A percentile compares a stretch with the other conserved stretches of the same genome.
phyloP scores from a whole-genome alignment of 1,140 invertebrate species.

The Thaumatotibia leucotreta region DNA sequence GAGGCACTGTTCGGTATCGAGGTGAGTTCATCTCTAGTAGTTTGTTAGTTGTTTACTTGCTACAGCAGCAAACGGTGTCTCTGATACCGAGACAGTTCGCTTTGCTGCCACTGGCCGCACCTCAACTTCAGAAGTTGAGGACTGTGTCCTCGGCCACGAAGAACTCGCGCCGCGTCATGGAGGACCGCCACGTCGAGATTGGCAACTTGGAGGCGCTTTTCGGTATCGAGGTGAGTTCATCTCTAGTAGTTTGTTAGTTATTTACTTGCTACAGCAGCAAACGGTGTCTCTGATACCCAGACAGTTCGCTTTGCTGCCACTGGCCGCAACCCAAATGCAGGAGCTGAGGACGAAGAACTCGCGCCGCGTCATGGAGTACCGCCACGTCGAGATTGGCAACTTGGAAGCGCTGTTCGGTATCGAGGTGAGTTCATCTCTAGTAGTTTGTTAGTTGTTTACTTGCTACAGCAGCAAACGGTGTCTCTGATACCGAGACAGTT shows the following conservation, averaged over 20 bases:
- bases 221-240: slow-evolving; percentile 78
- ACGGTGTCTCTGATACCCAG: slow-evolving; percentile 81
- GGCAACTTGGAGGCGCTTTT: slow-evolving; percentile 84
- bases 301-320: slow-evolving; percentile 78
- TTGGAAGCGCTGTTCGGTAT: slow-evolving; percentile 83
- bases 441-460: too few species aligned
- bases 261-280: too few species aligned
- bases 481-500: slow-evolving; percentile 81
- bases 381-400: too few species aligned
- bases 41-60: too few species aligned
- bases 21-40: too few species aligned
- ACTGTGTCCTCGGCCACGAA: too few species aligned
- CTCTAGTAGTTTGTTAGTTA: too few species aligned
- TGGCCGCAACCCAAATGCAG: slow-evolving; percentile 72
- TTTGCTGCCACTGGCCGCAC: slow-evolving; percentile 77
- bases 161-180: too few species aligned
- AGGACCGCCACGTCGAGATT: too few species aligned
- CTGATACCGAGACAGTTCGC: slow-evolving; percentile 79
- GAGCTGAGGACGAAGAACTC: slow-evolving; percentile 82
- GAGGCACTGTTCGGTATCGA: slow-evolving; percentile 83
- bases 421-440: slow-evolving; percentile 75
- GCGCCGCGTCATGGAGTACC: too few species aligned
- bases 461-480: too few species aligned
- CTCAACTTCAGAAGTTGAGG: slow-evolving; percentile 66
- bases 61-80: too few species aligned